Evolutionary conservation across 2,797 vertebrate species (phyloP).

Genomic region (Heteromormyrus szaboi): DNA sequence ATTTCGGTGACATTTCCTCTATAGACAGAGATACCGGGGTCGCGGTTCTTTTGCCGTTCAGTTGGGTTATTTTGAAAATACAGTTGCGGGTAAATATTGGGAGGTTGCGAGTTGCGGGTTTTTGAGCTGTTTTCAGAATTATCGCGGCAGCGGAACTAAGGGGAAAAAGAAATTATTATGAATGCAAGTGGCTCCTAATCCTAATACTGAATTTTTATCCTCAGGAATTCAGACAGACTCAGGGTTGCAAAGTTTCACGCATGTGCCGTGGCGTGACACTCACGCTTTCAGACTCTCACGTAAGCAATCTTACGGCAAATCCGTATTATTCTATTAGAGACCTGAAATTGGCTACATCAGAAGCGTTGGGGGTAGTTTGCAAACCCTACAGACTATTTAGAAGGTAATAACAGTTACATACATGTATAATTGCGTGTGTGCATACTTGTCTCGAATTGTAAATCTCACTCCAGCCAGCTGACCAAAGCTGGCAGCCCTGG

Average conservation of each 20-base stretch:
- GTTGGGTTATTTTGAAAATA: neutral
- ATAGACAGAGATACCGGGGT: neutral
- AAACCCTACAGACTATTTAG: neutral
- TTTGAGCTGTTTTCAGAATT: neutral
- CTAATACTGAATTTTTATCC: neutral
- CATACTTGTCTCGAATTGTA: neutral
- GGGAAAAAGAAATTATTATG: neutral
- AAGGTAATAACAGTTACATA: neutral
- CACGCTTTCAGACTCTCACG: neutral
- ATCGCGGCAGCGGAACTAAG: neutral
- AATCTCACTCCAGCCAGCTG: neutral
- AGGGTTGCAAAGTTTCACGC: neutral
- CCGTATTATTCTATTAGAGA: neutral
- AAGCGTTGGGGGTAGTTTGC: neutral
- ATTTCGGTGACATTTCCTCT: neutral
- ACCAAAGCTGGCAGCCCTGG: neutral
- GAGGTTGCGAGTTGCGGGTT: neutral
- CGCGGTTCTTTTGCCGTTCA: neutral
- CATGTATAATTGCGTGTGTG: neutral
- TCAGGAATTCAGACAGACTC: neutral
- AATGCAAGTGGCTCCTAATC: neutral
- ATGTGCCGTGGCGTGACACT: neutral
- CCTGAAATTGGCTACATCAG: neutral
- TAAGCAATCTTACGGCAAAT: neutral
- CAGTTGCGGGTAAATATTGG: neutral